Evolutionary conservation across 2,113 vertebrate species (phyloP).

Genomic region (Morphnarchus princeps): DNA sequence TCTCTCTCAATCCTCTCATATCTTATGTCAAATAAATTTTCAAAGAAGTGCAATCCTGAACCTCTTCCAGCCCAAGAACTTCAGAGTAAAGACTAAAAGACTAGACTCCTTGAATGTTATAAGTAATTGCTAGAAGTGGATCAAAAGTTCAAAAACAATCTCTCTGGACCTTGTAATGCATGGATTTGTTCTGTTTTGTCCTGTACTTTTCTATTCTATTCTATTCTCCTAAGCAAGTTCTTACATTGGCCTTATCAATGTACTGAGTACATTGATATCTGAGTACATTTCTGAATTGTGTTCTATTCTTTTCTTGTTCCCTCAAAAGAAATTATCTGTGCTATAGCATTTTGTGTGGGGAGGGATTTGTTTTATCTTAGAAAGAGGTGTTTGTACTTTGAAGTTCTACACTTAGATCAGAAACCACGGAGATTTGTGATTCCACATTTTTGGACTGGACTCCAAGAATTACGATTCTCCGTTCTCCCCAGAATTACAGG

Average conservation of each 20-base stretch:
- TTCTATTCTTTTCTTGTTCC: not conserved
- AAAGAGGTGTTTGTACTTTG: not conserved
- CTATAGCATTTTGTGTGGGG: not conserved
- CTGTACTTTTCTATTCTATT: not conserved
- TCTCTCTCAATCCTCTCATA: not conserved
- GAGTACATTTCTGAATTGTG: not conserved
- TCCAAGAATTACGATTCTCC: not conserved
- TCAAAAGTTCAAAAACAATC: not conserved
- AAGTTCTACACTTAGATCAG: not conserved
- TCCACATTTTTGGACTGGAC: not conserved
- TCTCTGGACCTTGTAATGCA: not conserved
- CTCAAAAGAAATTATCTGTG: not conserved
- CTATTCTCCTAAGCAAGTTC: not conserved
- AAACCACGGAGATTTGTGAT: not conserved
- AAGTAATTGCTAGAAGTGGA: not conserved
- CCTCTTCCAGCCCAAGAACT: not conserved
- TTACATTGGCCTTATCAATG: not conserved
- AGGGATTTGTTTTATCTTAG: not conserved
- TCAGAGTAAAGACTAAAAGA: not conserved
- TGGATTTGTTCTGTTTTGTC: not conserved
- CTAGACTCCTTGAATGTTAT: not conserved
- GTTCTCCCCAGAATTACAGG: not conserved
- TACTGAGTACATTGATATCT: not conserved
- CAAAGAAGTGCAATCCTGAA: not conserved
- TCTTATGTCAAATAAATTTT: not conserved